A percentile compares a stretch with the other conserved stretches of the same genome.
Conservation (phyloP, 2,888 invertebrate genomes). For the Rapana venosa region DNA sequence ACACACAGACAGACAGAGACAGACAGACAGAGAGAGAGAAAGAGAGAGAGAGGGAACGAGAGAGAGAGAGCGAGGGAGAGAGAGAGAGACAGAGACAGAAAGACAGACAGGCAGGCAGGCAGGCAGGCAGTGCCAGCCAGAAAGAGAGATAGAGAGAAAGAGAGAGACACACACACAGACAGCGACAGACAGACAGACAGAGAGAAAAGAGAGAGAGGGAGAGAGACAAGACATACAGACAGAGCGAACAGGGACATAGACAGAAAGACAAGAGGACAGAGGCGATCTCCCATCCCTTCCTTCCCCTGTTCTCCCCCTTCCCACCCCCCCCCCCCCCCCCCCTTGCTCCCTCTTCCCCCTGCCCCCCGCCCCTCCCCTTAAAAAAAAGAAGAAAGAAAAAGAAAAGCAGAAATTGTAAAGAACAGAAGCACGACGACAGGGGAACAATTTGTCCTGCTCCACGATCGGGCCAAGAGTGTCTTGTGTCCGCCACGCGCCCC, state of each 20-base stretch:
- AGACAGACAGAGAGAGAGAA: neutral
- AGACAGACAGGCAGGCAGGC: no score
- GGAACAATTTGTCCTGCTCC: slow-evolving; percentile 8
- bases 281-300: no score
- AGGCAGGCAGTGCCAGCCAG: no score
- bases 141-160: no score
- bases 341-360: no score
- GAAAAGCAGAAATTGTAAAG: neutral
- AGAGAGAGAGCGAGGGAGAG: neutral
- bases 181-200: no score
- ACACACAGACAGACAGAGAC: neutral
- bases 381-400: neutral
- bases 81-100: neutral
- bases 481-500: slow-evolving; percentile 3
- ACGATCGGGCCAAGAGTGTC: neutral
- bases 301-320: no score
- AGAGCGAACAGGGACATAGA: neutral
- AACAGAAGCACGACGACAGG: neutral
- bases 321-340: no score
- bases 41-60: neutral
- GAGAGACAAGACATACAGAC: neutral
- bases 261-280: neutral
- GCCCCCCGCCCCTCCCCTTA: no score
- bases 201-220: neutral
- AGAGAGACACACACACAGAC: no score